These are phyloP conservation scores for Pantala flavescens DNA, from an alignment of 1,140 invertebrate species.

Conservation along the genomic window DNA sequence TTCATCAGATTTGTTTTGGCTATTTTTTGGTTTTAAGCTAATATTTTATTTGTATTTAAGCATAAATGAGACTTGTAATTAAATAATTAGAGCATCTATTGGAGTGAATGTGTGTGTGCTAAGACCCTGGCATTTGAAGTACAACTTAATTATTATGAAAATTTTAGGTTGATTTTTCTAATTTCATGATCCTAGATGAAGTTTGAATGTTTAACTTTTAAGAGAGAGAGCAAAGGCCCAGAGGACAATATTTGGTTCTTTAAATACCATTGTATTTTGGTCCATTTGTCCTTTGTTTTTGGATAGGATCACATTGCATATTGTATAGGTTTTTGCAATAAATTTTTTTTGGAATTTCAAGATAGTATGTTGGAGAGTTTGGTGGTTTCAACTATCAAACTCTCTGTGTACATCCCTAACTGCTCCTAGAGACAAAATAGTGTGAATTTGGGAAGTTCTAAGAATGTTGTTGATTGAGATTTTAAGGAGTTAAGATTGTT, in stretches of 20 bases:
- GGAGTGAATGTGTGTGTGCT: not conserved
- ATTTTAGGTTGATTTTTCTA: not conserved
- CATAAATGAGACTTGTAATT: conserved; percentile 7
- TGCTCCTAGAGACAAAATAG: too few relatives aligned
- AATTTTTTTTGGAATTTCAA: not conserved
- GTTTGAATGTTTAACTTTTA: not conserved
- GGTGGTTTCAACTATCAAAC: too few relatives aligned
- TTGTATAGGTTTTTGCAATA: conserved; percentile 10
- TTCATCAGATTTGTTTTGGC: not conserved
- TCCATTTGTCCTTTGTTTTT: not conserved
- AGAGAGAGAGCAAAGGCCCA: not conserved
- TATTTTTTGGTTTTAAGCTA: conserved; percentile 8
- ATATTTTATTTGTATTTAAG: conserved; percentile 5
- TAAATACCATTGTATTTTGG: not conserved
- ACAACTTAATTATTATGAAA: not conserved
- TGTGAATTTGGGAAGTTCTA: too few relatives aligned
- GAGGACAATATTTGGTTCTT: not conserved
- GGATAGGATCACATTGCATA: not conserved
- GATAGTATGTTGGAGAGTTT: too few relatives aligned
- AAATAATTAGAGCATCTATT: conserved; percentile 8
- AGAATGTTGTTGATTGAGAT: too few relatives aligned
- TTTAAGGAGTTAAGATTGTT: too few relatives aligned
- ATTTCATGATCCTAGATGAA: conserved; percentile 2
- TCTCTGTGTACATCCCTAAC: too few relatives aligned
- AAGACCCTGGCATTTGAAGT: not conserved